These are phyloP conservation scores for Aphelinus atriplicis DNA, from an alignment of 1,140 invertebrate species.

Conservation along the genomic window DNA sequence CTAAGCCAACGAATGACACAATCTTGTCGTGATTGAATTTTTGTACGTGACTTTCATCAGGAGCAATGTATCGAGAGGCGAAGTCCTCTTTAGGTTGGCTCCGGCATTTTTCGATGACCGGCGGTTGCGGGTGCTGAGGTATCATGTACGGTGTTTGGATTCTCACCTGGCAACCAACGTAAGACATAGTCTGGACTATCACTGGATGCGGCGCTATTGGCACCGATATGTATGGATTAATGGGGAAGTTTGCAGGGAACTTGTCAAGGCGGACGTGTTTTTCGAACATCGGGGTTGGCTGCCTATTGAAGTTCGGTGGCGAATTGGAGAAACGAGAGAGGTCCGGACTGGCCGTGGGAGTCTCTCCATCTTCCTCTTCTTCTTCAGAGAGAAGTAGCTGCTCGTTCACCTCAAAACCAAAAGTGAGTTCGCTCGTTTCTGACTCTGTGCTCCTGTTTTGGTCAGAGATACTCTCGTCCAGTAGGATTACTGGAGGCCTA, in stretches of 20 bases:
- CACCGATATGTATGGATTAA: slow-evolving; percentile 41
- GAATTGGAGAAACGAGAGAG: slow-evolving; percentile 50
- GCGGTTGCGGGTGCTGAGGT: slow-evolving; percentile 35
- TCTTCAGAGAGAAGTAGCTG: slow-evolving; percentile 67
- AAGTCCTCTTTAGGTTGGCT: slow-evolving; percentile 59
- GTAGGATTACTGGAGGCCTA: slow-evolving; percentile 72
- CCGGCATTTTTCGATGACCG: slow-evolving; percentile 38
- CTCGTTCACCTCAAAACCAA: slow-evolving; percentile 77
- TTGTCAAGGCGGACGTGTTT: slow-evolving; percentile 57
- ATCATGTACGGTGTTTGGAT: slow-evolving; percentile 37
- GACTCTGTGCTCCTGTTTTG: slow-evolving; percentile 58
- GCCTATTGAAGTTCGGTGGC: slow-evolving; percentile 50
- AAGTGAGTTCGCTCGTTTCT: slow-evolving; percentile 69
- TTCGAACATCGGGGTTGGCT: slow-evolving; percentile 47
- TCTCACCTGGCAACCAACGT: slow-evolving; percentile 41
- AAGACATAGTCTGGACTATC: slow-evolving; percentile 51
- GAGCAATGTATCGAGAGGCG: slow-evolving; percentile 64
- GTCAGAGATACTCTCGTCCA: slow-evolving; percentile 66
- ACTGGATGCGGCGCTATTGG: slow-evolving; percentile 49
- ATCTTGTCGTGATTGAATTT: slow-evolving; percentile 71
- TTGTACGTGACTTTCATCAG: slow-evolving; percentile 58
- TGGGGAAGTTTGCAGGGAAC: slow-evolving; percentile 53
- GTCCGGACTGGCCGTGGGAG: slow-evolving; percentile 41
- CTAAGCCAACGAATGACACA: slow-evolving; percentile 71
- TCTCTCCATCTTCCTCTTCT: slow-evolving; percentile 41